phyloP scores from a whole-genome alignment of 64 coral and sea anemone genomes.

The Montipora foliosa region DNA sequence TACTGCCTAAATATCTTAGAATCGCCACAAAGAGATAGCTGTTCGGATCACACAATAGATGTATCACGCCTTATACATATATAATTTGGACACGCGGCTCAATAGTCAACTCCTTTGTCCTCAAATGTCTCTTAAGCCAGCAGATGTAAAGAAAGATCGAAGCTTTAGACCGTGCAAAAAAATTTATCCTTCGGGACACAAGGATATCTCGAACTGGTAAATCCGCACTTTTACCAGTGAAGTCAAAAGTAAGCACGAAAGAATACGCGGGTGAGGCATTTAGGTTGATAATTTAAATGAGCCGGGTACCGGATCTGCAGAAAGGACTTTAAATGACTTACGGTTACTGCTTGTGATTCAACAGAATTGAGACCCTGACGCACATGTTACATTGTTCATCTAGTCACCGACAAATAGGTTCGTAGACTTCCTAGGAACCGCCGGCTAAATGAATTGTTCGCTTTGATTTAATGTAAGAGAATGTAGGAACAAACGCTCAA shows the following conservation, averaged over 20 bases:
- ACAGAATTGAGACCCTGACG: constrained; percentile 5
- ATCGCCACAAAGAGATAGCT: constrained; percentile 75
- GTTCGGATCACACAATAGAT: constrained; percentile 67
- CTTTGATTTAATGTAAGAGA: constrained; percentile 30
- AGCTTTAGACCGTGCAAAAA: constrained; percentile 31
- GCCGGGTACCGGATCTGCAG: constrained; percentile 23
- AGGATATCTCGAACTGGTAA: constrained; percentile 24
- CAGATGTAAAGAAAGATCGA: constrained; percentile 76
- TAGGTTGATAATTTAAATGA: constrained; percentile 31
- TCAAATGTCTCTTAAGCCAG: constrained; percentile 95
- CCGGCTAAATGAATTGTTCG: constrained; percentile 22
- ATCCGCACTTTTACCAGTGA: constrained; percentile 9
- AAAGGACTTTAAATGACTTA: constrained; percentile 53
- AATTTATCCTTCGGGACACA: constrained; percentile 50
- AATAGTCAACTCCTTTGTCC: constrained; percentile 86
- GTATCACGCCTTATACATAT: constrained; percentile 96
- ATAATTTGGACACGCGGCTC: constrained; percentile 92
- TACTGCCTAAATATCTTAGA: constrained; percentile 58
- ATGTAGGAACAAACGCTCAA: not conserved
- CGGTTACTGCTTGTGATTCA: not conserved
- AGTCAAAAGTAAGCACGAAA: constrained; percentile 22
- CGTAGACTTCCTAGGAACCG: constrained; percentile 1
- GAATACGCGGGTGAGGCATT: constrained; percentile 39
- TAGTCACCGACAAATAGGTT: not conserved
- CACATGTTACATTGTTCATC: constrained; percentile 48